phyloP scores from a whole-genome alignment of 2,113 vertebrate genomes.

The Sphyrna mokarran region DNA sequence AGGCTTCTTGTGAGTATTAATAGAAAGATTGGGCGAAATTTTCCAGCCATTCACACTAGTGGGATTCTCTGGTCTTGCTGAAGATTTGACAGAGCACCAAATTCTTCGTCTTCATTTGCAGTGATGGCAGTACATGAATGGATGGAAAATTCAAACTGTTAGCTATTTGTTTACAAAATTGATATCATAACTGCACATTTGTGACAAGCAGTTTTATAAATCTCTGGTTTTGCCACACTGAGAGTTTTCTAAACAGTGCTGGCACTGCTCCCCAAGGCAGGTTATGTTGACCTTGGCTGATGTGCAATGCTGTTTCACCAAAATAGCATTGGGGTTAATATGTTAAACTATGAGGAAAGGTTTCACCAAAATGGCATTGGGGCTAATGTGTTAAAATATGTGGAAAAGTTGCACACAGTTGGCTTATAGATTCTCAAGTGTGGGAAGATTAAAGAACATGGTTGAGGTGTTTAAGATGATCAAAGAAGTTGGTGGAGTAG shows the following conservation, averaged over 20 bases:
- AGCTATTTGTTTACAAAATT: too few relatives aligned
- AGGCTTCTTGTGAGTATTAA: too few relatives aligned
- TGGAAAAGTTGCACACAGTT: neutral
- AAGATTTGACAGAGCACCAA: too few relatives aligned
- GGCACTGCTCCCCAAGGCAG: neutral
- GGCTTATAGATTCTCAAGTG: neutral
- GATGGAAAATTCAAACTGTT: too few relatives aligned
- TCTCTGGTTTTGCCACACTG: neutral
- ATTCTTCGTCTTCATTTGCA: too few relatives aligned
- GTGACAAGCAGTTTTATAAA: neutral
- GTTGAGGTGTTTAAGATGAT: neutral
- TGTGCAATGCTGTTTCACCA: neutral
- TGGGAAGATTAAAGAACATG: neutral
- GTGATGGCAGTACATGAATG: too few relatives aligned
- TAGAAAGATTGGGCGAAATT: too few relatives aligned
- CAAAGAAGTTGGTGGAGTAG: neutral
- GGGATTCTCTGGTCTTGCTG: too few relatives aligned
- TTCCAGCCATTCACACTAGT: too few relatives aligned
- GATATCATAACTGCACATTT: too few relatives aligned
- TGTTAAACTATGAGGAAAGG: neutral
- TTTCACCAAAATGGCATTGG: neutral
- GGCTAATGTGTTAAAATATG: neutral
- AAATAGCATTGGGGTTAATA: neutral
- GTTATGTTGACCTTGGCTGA: neutral
- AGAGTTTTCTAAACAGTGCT: neutral